Base-by-base conservation (phyloP, 2,888 invertebrate species). In the Dynastes tityus region DNA sequence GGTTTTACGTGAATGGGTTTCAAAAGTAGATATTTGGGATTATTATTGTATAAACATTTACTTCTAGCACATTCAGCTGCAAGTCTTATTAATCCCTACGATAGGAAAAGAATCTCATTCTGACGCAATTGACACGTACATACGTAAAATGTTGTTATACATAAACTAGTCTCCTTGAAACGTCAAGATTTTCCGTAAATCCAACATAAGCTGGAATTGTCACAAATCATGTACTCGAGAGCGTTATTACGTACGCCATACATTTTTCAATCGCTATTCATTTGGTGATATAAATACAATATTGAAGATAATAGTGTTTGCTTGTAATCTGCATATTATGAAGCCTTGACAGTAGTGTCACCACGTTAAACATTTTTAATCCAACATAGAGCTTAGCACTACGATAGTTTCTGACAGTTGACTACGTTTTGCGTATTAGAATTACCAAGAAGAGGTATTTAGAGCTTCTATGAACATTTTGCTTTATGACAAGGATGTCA, bases 301-400 rank as follows among this genome's bases (percentile, higher is more conserved):
- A 58, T 58, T 58, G 55, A 22, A 22, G 55, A 58, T 58, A 58
- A 58, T 58, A 22, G 16, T 58, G 55, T 58, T 16, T 58, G 6
- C 22, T 58, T 27, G 55, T 58, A 58, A 58, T 45, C 45, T 45
- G 45, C 45, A 45, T 45, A 45, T 45, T 45, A 11, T 45, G 45
- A 8, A 22, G 9, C 22, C 22, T 8, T 58, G 55, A 58, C 55
- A 58, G 22, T n/a, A 22, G n/a, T 58, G 22, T 58, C 55, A 58
- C 22, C 22, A 2, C 8, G 16, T 8, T 22, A 58, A 58, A 58
- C 55, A 27, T 9, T 58, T 37, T 6, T 22, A 22, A 8, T 58
- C 55, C 55, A 22, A 22, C 55, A 9, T 22, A 27, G 27, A 27
- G 22, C 16, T 58, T 58, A 58, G 4, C 22, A 16, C 16, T 22